phyloP scores from a whole-genome alignment of 2,888 invertebrate genomes.

The Zygothrica quintamaculata region DNA sequence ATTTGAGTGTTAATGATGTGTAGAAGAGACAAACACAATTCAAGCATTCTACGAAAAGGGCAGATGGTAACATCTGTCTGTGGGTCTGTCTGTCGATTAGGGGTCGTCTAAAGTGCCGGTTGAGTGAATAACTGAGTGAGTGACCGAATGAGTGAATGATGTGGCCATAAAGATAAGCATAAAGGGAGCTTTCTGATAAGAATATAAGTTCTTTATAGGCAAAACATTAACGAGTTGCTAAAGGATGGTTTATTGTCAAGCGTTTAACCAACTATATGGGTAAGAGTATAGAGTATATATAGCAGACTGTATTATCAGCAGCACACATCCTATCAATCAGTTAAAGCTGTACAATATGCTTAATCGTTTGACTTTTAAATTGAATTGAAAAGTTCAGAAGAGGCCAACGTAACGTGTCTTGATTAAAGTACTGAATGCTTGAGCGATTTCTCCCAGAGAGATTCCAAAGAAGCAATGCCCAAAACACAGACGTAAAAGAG shows the following conservation, averaged over 20 bases:
- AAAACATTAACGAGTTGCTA: constrained; percentile 16
- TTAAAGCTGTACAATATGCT: constrained; percentile 25
- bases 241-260: no score
- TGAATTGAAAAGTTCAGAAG: constrained; percentile 44
- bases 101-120: constrained; percentile 41
- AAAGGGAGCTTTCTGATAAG: constrained; percentile 43
- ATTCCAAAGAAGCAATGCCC: constrained; percentile 5
- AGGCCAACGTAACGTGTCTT: constrained; percentile 60
- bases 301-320: no score
- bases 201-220: constrained; percentile 12
- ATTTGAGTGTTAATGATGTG: constrained; percentile 62
- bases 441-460: constrained; percentile 52
- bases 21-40: constrained; percentile 49
- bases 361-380: constrained; percentile 16
- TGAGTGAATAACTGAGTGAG: constrained; percentile 30
- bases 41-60: constrained; percentile 31
- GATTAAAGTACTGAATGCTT: constrained; percentile 60
- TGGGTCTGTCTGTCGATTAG: no score
- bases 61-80: constrained; percentile 49
- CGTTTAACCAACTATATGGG: no score
- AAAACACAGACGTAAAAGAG: constrained; percentile 14
- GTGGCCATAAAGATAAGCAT: constrained; percentile 63
- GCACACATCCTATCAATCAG: not conserved
- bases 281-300: no score
- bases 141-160: constrained; percentile 8